Base-by-base conservation (phyloP, 1,140 invertebrate genomes). In the Drosophila arizonae region DNA sequence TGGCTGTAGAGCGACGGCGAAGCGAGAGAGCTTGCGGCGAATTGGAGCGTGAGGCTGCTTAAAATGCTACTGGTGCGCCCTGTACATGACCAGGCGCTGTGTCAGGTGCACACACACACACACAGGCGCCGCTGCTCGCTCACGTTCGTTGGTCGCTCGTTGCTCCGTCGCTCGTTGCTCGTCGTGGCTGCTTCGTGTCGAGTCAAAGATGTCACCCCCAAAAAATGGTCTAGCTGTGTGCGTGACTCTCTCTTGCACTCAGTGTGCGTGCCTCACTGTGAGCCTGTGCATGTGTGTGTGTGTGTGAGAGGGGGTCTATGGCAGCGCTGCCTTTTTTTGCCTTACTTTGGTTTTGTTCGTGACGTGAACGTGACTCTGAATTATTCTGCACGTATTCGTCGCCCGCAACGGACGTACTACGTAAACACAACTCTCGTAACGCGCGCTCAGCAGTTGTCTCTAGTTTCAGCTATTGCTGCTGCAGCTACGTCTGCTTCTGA, bases 381-480 rank as follows among this genome's bases (percentile, higher is more conserved):
- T 90, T 91, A 91, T 91, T 91, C 90, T 90, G 86, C 82, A 88
- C 86, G 86, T 88, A 90, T 72, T 90, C 90, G 87, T 90, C 84
- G 90, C 72, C 90, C 90, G 86, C 80, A 86, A 88, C 90, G 90
- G 90, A 91, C 90, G 90, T 88, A 90, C 66, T 72, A 76, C 74
- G 77, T 64, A 64, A 57, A 74, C 63, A 74, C 66, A 79, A 51
- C 46, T 76, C 68, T 72, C 77, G 77, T 71, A 61, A 21, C 66
- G 61, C 48, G 55, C 62, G 72, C 36, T 39, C 52, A 45, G 54
- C 52, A 45, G 52, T 17, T 46, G 36, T 46, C 43, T 48, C 45
- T 13, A 36, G 30, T 13, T 57, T 57, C 69, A 41, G 24, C 26
- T 28, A n/a, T 26, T 28, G 26, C 24, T n/a, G n/a, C 51, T 11